phyloP scores from a whole-genome alignment of 2,797 vertebrate species.

The Linurgus olivaceus region DNA sequence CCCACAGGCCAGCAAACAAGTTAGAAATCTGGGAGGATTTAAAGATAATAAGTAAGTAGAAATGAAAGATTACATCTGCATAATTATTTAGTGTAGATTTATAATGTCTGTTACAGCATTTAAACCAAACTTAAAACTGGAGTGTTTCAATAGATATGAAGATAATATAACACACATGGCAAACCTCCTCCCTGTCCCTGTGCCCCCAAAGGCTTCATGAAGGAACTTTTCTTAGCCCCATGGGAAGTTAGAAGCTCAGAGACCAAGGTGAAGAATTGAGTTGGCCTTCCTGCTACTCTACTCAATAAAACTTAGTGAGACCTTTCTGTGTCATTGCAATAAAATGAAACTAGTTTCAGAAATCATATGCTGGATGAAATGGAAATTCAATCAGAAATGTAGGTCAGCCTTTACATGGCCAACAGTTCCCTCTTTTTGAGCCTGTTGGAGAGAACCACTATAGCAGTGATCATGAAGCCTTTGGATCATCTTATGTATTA shows the following conservation, averaged over 20 bases:
- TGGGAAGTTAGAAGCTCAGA: not conserved
- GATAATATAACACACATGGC: not conserved
- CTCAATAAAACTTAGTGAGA: not conserved
- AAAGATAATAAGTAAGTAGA: conserved; percentile 95
- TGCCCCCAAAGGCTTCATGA: not conserved
- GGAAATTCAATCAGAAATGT: not conserved
- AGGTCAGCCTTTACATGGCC: not conserved
- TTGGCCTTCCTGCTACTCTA: not conserved
- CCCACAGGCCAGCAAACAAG: conserved; percentile 89
- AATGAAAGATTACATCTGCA: not conserved
- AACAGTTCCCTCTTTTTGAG: not conserved
- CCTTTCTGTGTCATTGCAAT: not conserved
- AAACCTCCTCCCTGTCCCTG: not conserved
- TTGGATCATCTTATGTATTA: not conserved
- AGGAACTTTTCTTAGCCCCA: not conserved
- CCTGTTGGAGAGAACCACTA: not conserved
- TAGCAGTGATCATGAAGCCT: not conserved
- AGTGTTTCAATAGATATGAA: not conserved
- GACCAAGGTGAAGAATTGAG: not conserved
- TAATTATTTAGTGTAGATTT: not conserved
- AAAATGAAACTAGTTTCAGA: not conserved
- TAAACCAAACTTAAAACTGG: not conserved
- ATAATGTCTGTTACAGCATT: not conserved
- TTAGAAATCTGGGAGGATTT: conserved; percentile 98
- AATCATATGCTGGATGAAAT: not conserved